Conservation (phyloP, 2,888 invertebrate genomes). For the Drosophila buzzatii region DNA sequence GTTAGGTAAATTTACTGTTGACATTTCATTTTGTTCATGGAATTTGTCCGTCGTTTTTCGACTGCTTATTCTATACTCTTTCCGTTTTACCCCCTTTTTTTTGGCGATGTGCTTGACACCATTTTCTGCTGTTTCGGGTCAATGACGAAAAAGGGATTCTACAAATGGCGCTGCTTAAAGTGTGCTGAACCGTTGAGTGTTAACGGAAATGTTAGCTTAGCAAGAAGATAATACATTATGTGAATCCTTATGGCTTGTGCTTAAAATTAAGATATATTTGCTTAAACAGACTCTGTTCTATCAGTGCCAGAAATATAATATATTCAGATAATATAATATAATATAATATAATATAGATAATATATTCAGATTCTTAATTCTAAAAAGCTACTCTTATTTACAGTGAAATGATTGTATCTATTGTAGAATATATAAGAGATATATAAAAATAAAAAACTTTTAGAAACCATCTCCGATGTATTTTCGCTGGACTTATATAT, state of each 20-base stretch:
- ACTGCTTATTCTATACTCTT: constrained; percentile 15
- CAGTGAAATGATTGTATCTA: no score
- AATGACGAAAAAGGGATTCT: constrained; percentile 44
- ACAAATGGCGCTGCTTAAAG: constrained; percentile 33
- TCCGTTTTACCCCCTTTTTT: constrained; percentile 18
- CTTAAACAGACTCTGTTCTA: neutral
- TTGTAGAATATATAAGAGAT: no score
- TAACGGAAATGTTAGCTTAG: constrained; percentile 43
- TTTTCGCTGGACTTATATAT: no score
- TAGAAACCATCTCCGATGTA: no score
- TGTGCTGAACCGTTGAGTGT: constrained; percentile 33
- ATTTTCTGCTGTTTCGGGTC: constrained; percentile 55
- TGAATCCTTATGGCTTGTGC: no score
- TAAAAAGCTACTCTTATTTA: no score
- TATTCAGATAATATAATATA: no score
- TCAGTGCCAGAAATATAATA: neutral
- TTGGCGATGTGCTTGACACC: constrained; percentile 40
- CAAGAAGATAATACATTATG: constrained; percentile 23
- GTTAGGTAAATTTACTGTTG: constrained; percentile 79
- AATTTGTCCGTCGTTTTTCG: constrained; percentile 68
- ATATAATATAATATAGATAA: no score
- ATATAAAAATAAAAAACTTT: no score
- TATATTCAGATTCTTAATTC: neutral
- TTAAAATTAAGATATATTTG: neutral
- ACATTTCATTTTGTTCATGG: constrained; percentile 78